Evolutionary conservation across 2,797 vertebrate genomes (phyloP), one percentile per base, ranked within the genome.

Genomic region (Phalloptychus januarius): DNA sequence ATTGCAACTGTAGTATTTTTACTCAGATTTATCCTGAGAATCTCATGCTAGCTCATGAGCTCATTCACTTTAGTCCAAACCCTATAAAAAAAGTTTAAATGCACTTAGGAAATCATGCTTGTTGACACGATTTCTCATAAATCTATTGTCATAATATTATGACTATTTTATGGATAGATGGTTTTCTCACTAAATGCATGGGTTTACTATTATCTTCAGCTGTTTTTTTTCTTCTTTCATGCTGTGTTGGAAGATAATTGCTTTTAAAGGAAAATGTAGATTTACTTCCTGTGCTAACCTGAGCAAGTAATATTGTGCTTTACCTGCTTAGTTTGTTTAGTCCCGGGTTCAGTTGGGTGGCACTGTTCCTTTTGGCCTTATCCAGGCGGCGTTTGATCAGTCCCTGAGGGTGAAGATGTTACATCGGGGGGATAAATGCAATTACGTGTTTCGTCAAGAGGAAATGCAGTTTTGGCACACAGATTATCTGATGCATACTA

Each of bases 351-450:
- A 87, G 20, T 74, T 95, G 95, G 20, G 90, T 88, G 88, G 79
- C 92, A 83, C 93, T 94, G 33, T 91, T 95, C 72, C 83, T 95
- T 71, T 94, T 94, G 71, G 87, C 85, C 61, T 82, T 92, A 72
- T 85, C 92, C 0, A 95, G 87, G 50, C 93, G 95, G 5, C 94
- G 86, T 77, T 94, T 96, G 75, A 96, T 96, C 82, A 92, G 84
- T 7, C 75, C 92, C 96, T 96, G n/a, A 38, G 31, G 79, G 71
- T 7, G 18, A 72, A 80, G 54, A 79, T 58, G 1, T 10, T 28
- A 74, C 74, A 65, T 7, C 25, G 11, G 3, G 12, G 7, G 40
- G 28, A 71, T 33, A 61, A 71, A 20, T 13, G 25, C 46, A 75
- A 65, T 72, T 67, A 61, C 15, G 40, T 67, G 12, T 79, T 44